Percentiles rank a stretch among this genome's conserved stretches.
phyloP scores from a whole-genome alignment of 2,888 invertebrate genomes.

The Isoperla grammatica region DNA sequence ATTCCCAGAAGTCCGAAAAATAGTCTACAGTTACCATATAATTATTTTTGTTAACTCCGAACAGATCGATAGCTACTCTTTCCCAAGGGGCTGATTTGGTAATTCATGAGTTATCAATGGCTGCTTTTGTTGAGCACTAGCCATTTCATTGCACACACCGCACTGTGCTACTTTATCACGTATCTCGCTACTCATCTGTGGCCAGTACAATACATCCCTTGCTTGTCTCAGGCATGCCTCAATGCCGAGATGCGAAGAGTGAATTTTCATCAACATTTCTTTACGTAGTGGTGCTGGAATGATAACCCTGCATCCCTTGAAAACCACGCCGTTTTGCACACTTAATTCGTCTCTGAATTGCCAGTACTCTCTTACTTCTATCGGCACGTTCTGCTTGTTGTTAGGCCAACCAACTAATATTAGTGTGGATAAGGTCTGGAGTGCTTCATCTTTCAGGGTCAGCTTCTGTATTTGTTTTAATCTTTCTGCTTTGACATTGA shows the following conservation, averaged over 20 bases:
- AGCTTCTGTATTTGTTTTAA: too few relatives aligned
- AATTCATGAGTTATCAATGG: slow-evolving; percentile 26
- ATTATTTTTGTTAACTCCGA: slow-evolving; percentile 17
- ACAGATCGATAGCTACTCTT: slow-evolving; percentile 29
- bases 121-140: too few relatives aligned
- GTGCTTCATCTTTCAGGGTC: too few relatives aligned
- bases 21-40: slow-evolving; percentile 31
- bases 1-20: too few relatives aligned
- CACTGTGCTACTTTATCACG: slow-evolving; percentile 9
- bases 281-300: slow-evolving; percentile 13
- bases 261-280: slow-evolving; percentile 7
- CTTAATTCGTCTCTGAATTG: too few relatives aligned
- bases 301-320: slow-evolving; percentile 21
- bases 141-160: too few relatives aligned
- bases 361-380: too few relatives aligned
- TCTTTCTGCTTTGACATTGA: too few relatives aligned
- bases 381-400: too few relatives aligned
- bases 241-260: slow-evolving; percentile 26
- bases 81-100: slow-evolving; percentile 29
- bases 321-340: slow-evolving; percentile 24
- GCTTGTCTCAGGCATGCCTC: slow-evolving; percentile 23
- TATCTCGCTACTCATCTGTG: slow-evolving; percentile 8
- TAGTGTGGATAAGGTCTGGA: too few relatives aligned
- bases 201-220: slow-evolving; percentile 22
- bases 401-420: too few relatives aligned